phyloP scores from a whole-genome alignment of 2,113 vertebrate genomes.

The Motacilla tschutschensis region DNA sequence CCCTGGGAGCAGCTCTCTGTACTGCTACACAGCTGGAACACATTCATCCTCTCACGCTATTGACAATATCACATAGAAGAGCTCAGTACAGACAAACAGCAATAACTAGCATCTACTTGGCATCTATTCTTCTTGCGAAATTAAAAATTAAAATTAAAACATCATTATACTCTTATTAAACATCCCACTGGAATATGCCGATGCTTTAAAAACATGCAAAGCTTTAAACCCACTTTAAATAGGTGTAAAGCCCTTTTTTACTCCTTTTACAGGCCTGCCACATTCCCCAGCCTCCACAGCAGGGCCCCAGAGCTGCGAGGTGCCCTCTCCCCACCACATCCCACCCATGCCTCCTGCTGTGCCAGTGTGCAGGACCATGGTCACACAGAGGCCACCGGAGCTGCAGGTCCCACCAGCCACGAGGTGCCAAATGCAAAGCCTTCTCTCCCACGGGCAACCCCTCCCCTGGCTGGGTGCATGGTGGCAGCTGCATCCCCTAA shows the following conservation, averaged over 20 bases:
- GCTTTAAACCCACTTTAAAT: not conserved
- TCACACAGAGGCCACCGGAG: not conserved
- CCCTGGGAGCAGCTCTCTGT: not conserved
- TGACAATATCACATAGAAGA: not conserved
- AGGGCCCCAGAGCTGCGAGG: not conserved
- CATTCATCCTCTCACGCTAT: not conserved
- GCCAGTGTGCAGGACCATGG: rapidly evolving
- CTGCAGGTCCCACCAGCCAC: not conserved
- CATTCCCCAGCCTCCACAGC: not conserved
- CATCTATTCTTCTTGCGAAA: slow-evolving; percentile 42
- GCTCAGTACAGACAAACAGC: slow-evolving; percentile 8
- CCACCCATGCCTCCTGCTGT: not conserved
- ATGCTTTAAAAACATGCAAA: slow-evolving; percentile 32
- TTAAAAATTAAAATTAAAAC: slow-evolving; percentile 67
- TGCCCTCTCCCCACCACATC: not conserved
- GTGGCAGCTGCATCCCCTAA: not conserved
- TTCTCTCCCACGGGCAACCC: not conserved
- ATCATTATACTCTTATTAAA: slow-evolving; percentile 43
- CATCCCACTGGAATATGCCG: slow-evolving; percentile 27
- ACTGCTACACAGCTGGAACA: not conserved
- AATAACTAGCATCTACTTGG: slow-evolving; percentile 29
- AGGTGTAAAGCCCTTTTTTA: not conserved
- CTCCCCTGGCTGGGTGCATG: rapidly evolving
- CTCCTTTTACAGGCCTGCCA: not conserved
- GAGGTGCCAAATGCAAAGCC: not conserved